Percentiles rank a stretch among this genome's conserved stretches.
These are phyloP conservation scores for Acrossocheilus fasciatus DNA, from an alignment of 2,797 vertebrate species.

Conservation along the genomic window DNA sequence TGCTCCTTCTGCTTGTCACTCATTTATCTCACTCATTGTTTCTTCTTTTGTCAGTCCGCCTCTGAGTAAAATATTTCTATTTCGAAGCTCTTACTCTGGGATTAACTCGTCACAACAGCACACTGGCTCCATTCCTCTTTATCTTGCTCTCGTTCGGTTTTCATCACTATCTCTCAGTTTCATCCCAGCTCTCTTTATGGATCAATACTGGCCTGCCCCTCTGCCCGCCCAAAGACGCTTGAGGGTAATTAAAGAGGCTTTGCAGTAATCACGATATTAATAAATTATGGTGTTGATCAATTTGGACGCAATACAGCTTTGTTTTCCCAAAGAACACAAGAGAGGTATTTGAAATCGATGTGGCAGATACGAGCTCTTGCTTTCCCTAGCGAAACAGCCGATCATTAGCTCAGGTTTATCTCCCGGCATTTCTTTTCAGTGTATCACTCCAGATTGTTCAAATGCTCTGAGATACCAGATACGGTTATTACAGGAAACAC, in stretches of 20 bases:
- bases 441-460: background rate
- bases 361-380: background rate
- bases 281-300: conserved; percentile 36
- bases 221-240: background rate
- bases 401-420: conserved; percentile 34
- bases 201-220: conserved; percentile 41
- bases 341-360: conserved; percentile 42
- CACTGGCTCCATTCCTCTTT: background rate
- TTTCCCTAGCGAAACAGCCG: background rate
- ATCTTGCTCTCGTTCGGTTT: conserved; percentile 4
- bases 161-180: conserved; percentile 49
- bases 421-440: background rate
- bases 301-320: conserved; percentile 35
- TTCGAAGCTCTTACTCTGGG: conserved; percentile 6
- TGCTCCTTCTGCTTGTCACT: conserved; percentile 22
- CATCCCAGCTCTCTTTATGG: conserved; percentile 29
- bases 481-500: conserved; percentile 16
- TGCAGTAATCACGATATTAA: conserved; percentile 52
- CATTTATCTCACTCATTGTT: conserved; percentile 6
- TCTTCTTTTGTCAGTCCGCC: background rate
- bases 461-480: conserved; percentile 20
- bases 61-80: conserved; percentile 7
- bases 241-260: conserved; percentile 45
- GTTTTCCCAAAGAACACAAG: conserved; percentile 32
- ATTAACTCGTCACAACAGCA: conserved; percentile 14